These are phyloP conservation scores for Leptodactylus fallax DNA, from an alignment of 2,797 vertebrate genomes.

Conservation along the genomic window DNA sequence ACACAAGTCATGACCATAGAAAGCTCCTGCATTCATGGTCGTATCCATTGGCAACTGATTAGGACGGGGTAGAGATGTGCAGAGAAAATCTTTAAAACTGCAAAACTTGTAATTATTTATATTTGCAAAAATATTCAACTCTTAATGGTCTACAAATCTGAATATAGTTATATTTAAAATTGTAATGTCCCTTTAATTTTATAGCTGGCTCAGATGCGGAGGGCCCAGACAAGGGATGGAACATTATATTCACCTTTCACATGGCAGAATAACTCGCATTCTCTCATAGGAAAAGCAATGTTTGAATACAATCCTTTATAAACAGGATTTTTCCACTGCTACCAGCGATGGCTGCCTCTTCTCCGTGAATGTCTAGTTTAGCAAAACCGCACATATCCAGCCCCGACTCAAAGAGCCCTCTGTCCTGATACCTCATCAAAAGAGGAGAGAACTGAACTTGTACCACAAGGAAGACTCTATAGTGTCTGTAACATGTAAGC, in stretches of 20 bases:
- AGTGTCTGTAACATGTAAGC: too few species aligned
- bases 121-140: too few species aligned
- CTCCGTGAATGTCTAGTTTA: slow-evolving; percentile 18
- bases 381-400: slow-evolving; percentile 22
- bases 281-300: not conserved
- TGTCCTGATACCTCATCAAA: not conserved
- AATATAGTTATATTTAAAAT: too few species aligned
- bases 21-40: too few species aligned
- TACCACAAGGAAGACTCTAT: too few species aligned
- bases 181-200: not conserved
- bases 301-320: slow-evolving; percentile 9
- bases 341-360: not conserved
- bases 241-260: not conserved
- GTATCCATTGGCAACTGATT: too few species aligned
- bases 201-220: not conserved
- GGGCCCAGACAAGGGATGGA: not conserved
- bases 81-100: too few species aligned
- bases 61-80: too few species aligned
- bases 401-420: not conserved
- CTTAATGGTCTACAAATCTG: too few species aligned
- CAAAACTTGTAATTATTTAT: too few species aligned
- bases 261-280: not conserved
- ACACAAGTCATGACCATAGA: too few species aligned
- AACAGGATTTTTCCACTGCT: not conserved
- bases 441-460: not conserved